Evolutionary conservation across 2,888 invertebrate genomes (phyloP).

Genomic region (Norana najaformis): DNA sequence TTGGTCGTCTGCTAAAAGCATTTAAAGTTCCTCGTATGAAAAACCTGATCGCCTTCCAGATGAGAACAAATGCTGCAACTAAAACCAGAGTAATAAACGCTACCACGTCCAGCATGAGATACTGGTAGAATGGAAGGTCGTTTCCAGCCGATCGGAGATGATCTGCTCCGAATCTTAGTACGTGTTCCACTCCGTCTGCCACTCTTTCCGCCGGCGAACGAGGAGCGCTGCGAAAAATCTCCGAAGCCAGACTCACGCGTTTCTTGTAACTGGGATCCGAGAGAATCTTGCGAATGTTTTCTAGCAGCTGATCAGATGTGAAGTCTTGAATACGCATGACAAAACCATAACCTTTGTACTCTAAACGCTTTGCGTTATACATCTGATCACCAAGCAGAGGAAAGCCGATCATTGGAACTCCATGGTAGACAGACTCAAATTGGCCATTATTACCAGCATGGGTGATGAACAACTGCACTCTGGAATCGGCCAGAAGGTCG

Average conservation of each 20-base stretch:
- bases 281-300: constrained; percentile 18
- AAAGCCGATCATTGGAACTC: constrained; percentile 38
- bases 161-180: constrained; percentile 32
- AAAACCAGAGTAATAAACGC: constrained; percentile 14
- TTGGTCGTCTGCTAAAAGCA: not conserved
- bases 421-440: constrained; percentile 36
- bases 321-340: constrained; percentile 25
- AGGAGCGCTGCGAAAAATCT: constrained; percentile 28
- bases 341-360: constrained; percentile 28
- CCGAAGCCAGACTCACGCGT: constrained; percentile 34
- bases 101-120: constrained; percentile 45
- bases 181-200: constrained; percentile 37
- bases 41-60: not conserved
- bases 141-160: constrained; percentile 34
- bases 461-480: constrained; percentile 34
- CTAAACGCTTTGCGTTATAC: constrained; percentile 30
- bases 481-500: constrained; percentile 33
- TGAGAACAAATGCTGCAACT: not conserved
- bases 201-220: constrained; percentile 32
- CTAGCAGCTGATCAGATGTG: constrained; percentile 13
- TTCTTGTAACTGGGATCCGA: constrained; percentile 27
- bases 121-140: constrained; percentile 34
- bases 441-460: constrained; percentile 39
- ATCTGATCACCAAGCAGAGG: constrained; percentile 34
- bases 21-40: not conserved